Percentiles rank a stretch among this genome's conserved stretches.
Evolutionary conservation across 2,797 vertebrate genomes (phyloP).

Genomic region (Huso huso): DNA sequence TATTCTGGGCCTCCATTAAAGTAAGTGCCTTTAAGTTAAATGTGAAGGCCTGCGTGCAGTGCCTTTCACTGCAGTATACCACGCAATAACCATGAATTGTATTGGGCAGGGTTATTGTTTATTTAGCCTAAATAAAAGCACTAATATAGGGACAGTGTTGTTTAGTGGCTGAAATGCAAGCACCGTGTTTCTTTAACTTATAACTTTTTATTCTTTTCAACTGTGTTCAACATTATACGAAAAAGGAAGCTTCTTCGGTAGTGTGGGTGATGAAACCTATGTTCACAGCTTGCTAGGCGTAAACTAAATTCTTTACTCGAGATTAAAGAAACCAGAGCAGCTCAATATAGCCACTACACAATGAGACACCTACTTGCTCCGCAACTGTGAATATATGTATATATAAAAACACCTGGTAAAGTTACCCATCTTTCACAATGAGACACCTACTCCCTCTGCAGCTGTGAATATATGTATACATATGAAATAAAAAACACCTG

Average conservation of each 20-base stretch:
- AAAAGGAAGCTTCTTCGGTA: conserved; percentile 43
- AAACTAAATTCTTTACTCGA: conserved; percentile 46
- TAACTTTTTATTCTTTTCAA: conserved; percentile 35
- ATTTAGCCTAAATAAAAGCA: conserved; percentile 52
- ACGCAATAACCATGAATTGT: conserved; percentile 6
- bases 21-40: too few species aligned
- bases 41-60: too few species aligned
- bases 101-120: too few species aligned
- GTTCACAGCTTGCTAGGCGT: conserved; percentile 44
- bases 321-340: conserved; percentile 36
- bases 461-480: conserved; percentile 22
- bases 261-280: conserved; percentile 30
- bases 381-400: conserved; percentile 25
- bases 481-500: conserved; percentile 18
- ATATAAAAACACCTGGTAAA: conserved; percentile 26
- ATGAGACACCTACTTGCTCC: conserved; percentile 37
- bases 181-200: conserved; percentile 32
- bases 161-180: conserved; percentile 25
- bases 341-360: conserved; percentile 35
- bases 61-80: too few species aligned
- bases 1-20: too few species aligned
- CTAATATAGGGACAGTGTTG: conserved; percentile 49
- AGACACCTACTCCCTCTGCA: conserved; percentile 25
- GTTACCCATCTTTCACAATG: conserved; percentile 27
- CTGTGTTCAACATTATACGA: conserved; percentile 25